A percentile compares a stretch with the other conserved stretches of the same genome.
These are phyloP conservation scores for Xestia rhomboidea DNA, from an alignment of 2,888 invertebrate genomes.

Conservation along the genomic window DNA sequence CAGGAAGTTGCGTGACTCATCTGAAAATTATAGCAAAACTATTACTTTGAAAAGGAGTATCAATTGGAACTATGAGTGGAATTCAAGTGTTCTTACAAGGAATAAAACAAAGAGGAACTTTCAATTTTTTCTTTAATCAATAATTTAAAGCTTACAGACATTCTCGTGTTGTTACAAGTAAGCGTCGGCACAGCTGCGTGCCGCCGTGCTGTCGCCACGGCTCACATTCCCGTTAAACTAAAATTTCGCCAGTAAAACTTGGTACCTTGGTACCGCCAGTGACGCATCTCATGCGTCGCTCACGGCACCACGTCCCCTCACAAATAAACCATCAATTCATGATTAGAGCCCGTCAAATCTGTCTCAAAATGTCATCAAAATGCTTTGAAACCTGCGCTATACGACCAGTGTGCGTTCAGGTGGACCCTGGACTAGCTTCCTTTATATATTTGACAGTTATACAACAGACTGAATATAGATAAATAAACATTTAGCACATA, in stretches of 20 bases:
- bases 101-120: constrained; percentile 84
- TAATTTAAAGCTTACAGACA: constrained; percentile 90
- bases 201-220: constrained; percentile 69
- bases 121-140: constrained; percentile 89
- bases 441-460: constrained; percentile 54
- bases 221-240: constrained; percentile 75
- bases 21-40: constrained; percentile 40
- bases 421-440: constrained; percentile 52
- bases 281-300: constrained; percentile 77
- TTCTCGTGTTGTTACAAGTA: constrained; percentile 81
- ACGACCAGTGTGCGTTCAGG: constrained; percentile 60
- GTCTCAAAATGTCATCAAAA: constrained; percentile 73
- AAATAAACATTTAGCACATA: constrained; percentile 61
- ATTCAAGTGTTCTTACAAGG: background rate
- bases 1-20: constrained; percentile 36
- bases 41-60: constrained; percentile 16
- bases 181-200: constrained; percentile 68
- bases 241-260: constrained; percentile 80
- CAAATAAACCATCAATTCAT: constrained; percentile 74
- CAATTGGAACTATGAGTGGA: background rate
- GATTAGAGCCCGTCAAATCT: constrained; percentile 75
- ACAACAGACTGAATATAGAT: constrained; percentile 58
- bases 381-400: constrained; percentile 69
- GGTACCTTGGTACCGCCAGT: constrained; percentile 70
- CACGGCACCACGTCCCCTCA: constrained; percentile 62